These are phyloP conservation scores for Dermochelys coriacea DNA, from an alignment of 2,797 vertebrate genomes.

Conservation along the genomic window DNA sequence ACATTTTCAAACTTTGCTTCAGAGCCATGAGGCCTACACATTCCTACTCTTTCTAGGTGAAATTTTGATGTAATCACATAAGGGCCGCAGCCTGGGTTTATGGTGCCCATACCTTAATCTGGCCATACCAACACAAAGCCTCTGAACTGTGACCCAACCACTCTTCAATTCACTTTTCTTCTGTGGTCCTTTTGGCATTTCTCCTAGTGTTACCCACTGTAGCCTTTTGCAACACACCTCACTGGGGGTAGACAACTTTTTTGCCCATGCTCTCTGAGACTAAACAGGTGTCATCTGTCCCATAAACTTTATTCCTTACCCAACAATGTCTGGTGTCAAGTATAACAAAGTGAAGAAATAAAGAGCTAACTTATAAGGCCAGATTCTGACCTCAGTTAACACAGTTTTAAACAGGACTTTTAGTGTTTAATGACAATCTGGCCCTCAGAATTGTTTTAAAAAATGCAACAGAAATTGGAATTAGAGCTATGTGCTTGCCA, in stretches of 20 bases:
- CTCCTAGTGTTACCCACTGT: not conserved
- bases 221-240: not conserved
- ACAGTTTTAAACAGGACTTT: not conserved
- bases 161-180: not conserved
- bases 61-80: not conserved
- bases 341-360: not conserved
- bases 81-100: not conserved
- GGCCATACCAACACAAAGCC: not conserved
- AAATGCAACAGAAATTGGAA: not conserved
- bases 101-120: not conserved
- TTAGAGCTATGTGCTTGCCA: not conserved
- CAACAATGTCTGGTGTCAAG: not conserved
- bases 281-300: not conserved
- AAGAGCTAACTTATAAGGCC: not conserved
- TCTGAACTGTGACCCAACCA: not conserved
- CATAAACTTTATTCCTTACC: not conserved
- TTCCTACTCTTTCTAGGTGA: not conserved
- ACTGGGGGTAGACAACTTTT: not conserved
- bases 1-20: not conserved
- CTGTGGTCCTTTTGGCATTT: not conserved
- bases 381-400: not conserved
- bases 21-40: not conserved
- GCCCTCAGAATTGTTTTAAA: not conserved
- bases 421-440: not conserved
- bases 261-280: not conserved